phyloP scores from a whole-genome alignment of 2,113 vertebrate genomes.

The Hippoglossus stenolepis region DNA sequence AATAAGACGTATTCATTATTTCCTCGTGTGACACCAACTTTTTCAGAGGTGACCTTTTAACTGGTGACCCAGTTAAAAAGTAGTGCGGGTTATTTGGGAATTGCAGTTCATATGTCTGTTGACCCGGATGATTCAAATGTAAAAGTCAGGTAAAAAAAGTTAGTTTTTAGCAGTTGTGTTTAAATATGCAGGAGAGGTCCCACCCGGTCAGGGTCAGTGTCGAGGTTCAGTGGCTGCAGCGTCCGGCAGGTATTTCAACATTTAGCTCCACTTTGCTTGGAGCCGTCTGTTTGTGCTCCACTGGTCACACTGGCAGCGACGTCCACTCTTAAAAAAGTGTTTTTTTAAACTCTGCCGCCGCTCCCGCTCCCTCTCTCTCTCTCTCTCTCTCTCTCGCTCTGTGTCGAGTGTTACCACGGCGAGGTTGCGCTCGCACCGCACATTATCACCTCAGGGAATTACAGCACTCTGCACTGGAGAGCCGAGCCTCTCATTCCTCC shows the following conservation, averaged over 20 bases:
- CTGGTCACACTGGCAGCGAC: slow-evolving; percentile 1
- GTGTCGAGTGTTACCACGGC: not conserved
- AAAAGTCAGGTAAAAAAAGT: slow-evolving; percentile 1
- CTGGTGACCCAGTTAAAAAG: no score
- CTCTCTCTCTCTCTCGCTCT: not conserved
- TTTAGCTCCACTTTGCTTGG: slow-evolving; percentile 56
- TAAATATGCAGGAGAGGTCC: not conserved
- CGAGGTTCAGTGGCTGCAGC: not conserved
- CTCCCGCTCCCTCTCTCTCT: not conserved
- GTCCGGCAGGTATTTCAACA: slow-evolving; percentile 46
- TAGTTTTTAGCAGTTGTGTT: not conserved
- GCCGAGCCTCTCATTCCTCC: not conserved
- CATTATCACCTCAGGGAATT: not conserved
- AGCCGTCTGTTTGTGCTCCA: slow-evolving; percentile 52
- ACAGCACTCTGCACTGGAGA: not conserved
- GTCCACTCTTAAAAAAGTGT: no score
- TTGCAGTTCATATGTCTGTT: not conserved
- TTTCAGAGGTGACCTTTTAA: no score
- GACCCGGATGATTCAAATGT: not conserved
- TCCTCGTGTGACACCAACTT: no score
- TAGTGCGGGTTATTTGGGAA: no score
- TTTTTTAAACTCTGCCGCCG: no score
- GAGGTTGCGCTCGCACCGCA: no score
- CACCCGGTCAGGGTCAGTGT: slow-evolving; percentile 37
- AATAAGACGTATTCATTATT: no score